Evolutionary conservation across 1,140 invertebrate species (phyloP).

Genomic region (Tetramorium simillimum): DNA sequence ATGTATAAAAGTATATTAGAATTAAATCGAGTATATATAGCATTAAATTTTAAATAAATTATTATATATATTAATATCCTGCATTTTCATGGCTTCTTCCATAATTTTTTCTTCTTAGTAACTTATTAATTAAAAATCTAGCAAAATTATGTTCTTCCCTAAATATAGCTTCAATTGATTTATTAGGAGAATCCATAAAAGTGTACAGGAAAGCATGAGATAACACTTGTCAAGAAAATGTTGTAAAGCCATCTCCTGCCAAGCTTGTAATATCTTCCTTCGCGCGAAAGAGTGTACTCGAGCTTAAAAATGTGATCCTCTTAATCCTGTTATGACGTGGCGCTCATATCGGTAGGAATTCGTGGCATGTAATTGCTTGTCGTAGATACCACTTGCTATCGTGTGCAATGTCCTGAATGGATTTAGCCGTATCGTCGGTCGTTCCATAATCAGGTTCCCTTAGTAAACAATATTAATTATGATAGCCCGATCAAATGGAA

Average conservation of each 20-base stretch:
- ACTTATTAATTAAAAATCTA: conserved; percentile 3
- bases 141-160: neutral
- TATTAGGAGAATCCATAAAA: neutral
- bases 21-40: neutral
- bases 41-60: neutral
- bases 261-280: conserved; percentile 19
- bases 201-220: neutral
- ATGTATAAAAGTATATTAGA: neutral
- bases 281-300: conserved; percentile 16
- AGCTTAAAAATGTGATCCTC: conserved; percentile 52
- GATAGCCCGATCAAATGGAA: conserved; percentile 54
- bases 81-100: neutral
- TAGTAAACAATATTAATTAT: conserved; percentile 83
- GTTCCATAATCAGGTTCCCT: conserved; percentile 79
- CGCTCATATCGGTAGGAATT: conserved; percentile 59
- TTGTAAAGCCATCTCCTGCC: conserved; percentile 9
- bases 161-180: neutral
- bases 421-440: conserved; percentile 60
- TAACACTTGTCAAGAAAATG: neutral
- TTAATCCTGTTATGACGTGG: conserved; percentile 54
- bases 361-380: conserved; percentile 59
- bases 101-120: neutral
- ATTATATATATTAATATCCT: neutral
- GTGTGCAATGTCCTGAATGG: conserved; percentile 11
- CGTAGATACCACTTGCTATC: conserved; percentile 60